phyloP scores from a whole-genome alignment of 2,113 vertebrate species.

The Ptyas mucosa region DNA sequence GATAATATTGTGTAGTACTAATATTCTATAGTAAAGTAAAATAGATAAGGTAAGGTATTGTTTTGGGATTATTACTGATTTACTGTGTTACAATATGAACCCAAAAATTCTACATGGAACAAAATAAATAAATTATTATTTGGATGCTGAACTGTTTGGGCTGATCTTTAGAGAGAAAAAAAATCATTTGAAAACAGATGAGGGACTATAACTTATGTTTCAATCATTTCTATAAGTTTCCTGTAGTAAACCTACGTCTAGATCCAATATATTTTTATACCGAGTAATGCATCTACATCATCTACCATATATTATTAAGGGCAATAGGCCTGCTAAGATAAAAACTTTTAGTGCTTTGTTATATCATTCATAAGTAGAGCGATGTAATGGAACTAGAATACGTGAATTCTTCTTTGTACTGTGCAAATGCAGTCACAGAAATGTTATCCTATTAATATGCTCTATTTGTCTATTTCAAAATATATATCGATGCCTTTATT shows the following conservation, averaged over 20 bases:
- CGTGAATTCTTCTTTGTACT: neutral
- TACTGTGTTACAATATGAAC: neutral
- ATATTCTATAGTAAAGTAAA: neutral
- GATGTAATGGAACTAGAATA: neutral
- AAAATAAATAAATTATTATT: neutral
- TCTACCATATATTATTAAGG: neutral
- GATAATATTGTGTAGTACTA: neutral
- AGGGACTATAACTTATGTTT: neutral
- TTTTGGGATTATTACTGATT: neutral
- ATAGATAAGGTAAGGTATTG: neutral
- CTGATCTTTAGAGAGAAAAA: too few relatives aligned
- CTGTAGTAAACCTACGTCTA: neutral
- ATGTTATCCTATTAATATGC: neutral
- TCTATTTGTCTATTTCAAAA: neutral
- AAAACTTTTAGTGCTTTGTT: neutral
- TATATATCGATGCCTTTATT: neutral
- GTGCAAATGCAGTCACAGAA: neutral
- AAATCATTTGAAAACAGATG: too few relatives aligned
- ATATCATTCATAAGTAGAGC: neutral
- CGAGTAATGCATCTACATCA: neutral
- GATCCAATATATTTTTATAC: neutral
- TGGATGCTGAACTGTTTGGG: too few relatives aligned
- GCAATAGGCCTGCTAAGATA: neutral
- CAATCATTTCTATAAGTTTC: neutral
- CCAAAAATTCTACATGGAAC: neutral